Base-by-base conservation (phyloP, 2,888 invertebrate genomes). In the Noctuana brunneofusca region DNA sequence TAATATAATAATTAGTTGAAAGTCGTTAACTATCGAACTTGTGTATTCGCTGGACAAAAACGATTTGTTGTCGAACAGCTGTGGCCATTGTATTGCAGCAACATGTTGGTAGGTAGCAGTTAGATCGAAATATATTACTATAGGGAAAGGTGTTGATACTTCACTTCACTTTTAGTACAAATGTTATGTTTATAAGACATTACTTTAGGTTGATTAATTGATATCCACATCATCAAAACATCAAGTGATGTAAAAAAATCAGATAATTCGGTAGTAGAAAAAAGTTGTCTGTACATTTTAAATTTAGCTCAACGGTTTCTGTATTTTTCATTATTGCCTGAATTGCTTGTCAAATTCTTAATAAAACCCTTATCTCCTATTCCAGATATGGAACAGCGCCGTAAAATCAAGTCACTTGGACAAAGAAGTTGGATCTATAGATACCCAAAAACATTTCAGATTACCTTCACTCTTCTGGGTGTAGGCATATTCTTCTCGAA, bases 401-500 rank as follows among this genome's bases (percentile, higher is more conserved):
- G 80, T 71, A 91, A 74, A 65, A 89, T 84, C 75, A 66, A 87
- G 72, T 75, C 88, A 53, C 86, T 93, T 65, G 92, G 92, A 58
- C 92, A 94, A 78, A 89, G 93, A 66, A 89, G 92, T 73, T 94
- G 94, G 93, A 88, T 93, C 52, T 89, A 89, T 67, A 89, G 92
- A 66, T 93, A 95, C 84, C 95, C 95, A 0, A 89, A 83, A 62
- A 74, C 92, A 0, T 93, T 94, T 77, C 93, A 94, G 74, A 72
- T 92, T 11, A 76, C 92, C 0, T 86, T 93, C 65, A 86, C 94
- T 0, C 76, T 91, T 1, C 48, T 92, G 0, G 92, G 90, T 0
- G 60, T 95, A 6, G 75, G 93, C 2, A 74, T 94, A 16, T 92
- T 96, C 62, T 96, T 95, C 74, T 96, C 96, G 0, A 94, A 93